Percentiles rank a stretch among this genome's conserved stretches.
Evolutionary conservation across 2,797 vertebrate genomes (phyloP).

Genomic region (Eleutherodactylus coqui): DNA sequence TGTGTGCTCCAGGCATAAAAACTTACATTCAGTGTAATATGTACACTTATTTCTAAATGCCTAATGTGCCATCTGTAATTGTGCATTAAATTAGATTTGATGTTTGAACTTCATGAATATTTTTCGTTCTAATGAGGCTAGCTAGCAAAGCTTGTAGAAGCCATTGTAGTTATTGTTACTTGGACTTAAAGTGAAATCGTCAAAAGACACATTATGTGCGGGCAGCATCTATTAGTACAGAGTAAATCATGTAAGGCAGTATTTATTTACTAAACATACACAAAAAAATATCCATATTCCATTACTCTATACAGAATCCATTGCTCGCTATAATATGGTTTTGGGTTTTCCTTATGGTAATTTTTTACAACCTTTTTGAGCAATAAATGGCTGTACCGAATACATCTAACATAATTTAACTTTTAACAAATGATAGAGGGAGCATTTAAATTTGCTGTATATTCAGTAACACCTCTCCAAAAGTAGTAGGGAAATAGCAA

Average conservation of each 20-base stretch:
- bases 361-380: no score
- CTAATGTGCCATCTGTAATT: conserved; percentile 34
- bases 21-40: conserved; percentile 21
- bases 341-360: no score
- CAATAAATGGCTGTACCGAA: no score
- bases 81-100: conserved; percentile 26
- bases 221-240: not conserved
- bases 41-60: conserved; percentile 19
- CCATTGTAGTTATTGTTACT: not conserved
- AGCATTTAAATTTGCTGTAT: no score
- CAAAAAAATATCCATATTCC: no score
- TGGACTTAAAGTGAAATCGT: not conserved
- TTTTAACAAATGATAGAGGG: no score
- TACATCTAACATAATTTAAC: no score
- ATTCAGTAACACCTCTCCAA: no score
- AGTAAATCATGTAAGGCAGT: not conserved
- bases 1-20: conserved; percentile 35
- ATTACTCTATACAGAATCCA: no score
- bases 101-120: conserved; percentile 25
- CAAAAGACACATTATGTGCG: not conserved
- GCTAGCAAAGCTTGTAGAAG: not conserved
- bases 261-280: no score
- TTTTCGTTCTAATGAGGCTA: conserved; percentile 8
- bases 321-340: no score
- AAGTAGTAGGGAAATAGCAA: no score